Base-by-base conservation (phyloP, 2,113 vertebrate species). In the Myiozetetes cayanensis region DNA sequence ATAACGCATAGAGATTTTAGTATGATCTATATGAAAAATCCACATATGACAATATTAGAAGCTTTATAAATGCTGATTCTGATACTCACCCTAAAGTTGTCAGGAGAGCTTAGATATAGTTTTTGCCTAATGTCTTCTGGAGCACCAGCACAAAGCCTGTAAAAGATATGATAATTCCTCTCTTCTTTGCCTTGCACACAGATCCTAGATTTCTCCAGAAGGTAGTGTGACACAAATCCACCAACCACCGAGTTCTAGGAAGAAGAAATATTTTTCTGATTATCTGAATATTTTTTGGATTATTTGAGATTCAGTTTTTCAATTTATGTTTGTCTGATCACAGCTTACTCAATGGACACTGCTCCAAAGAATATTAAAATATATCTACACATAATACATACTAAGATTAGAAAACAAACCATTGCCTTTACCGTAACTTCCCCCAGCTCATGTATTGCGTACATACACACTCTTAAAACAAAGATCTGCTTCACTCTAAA, bases 161-260 rank as follows among this genome's bases (percentile, higher is more conserved):
- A 99, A 97, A 99, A 99, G 91, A 99, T 99, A 97, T 99, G 99
- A 22, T 99, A 99, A 98, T 99, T 99, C 86, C 99, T 98, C 98
- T 99, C 99, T 92, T 99, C 99, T 39, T 98, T 97, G 87, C 99
- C 97, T 96, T 99, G 99, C n/a, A 98, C 98, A 97, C 99, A 99
- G 97, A 99, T 99, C 87, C 99, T 98, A 15, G 99, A 99, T 97
- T 99, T 99, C 98, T 99, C 99, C 98, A 99, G 98, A 86, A 99
- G 98, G 96, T 99, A 99, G 97, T 99, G 99, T 4, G 99, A 99
- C 81, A 99, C 99, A 94, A 99, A 99, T 86, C 99, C 99, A 50
- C 99, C 99, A 63, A 99, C 99, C 70, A 99, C 99, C 0, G 98
- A 96, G 65, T 99, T 99, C 99, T 99, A 97, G 28, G 72, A 95